These are phyloP conservation scores for Grammomys dolichurus DNA, from an alignment of 2,113 vertebrate species.

Conservation along the genomic window DNA sequence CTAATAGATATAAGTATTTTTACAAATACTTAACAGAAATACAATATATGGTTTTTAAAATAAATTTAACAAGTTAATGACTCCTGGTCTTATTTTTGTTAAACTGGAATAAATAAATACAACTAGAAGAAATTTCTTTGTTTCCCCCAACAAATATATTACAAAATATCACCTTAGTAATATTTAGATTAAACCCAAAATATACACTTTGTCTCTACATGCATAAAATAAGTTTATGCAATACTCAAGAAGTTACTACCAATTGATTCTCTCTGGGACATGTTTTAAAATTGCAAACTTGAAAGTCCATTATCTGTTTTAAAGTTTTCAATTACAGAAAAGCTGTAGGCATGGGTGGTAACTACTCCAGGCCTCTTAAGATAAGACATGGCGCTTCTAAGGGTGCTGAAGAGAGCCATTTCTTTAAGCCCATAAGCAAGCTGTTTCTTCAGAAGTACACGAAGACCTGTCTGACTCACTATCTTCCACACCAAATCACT, in stretches of 20 bases:
- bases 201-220: neutral
- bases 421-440: constrained; percentile 5
- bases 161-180: constrained; percentile 40
- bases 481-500: constrained; percentile 51
- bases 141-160: neutral
- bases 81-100: neutral
- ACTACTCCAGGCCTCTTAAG: neutral
- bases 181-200: neutral
- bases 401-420: neutral
- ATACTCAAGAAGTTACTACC: neutral
- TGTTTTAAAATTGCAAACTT: constrained; percentile 41
- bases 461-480: neutral
- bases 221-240: neutral
- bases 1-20: constrained; percentile 16
- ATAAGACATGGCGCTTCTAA: neutral
- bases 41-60: neutral
- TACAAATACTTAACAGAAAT: neutral
- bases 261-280: neutral
- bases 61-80: neutral
- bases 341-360: neutral
- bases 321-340: constrained; percentile 23
- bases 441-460: constrained; percentile 59
- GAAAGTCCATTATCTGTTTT: constrained; percentile 27
- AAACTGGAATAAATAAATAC: neutral
- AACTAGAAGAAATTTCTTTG: neutral